phyloP scores from a whole-genome alignment of 2,113 vertebrate genomes.

The Arothron firmamentum region DNA sequence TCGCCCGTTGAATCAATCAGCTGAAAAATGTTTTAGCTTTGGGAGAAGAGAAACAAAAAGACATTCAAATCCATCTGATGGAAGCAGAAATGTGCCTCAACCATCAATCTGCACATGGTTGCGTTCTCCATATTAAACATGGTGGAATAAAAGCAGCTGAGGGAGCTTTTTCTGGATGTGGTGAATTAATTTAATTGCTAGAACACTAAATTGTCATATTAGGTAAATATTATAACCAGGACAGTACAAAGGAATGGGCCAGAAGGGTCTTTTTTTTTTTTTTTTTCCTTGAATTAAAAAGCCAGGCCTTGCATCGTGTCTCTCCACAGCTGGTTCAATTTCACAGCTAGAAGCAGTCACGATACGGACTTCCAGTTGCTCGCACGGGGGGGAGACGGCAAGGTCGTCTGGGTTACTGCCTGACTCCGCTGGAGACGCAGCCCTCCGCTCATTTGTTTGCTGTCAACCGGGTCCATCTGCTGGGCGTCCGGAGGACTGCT shows the following conservation, averaged over 20 bases:
- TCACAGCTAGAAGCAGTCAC: slow-evolving; percentile 40
- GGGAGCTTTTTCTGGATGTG: too few species aligned
- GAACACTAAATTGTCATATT: slow-evolving; percentile 6
- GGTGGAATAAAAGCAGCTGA: too few species aligned
- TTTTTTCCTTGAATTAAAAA: neutral
- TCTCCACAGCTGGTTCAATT: slow-evolving; percentile 29
- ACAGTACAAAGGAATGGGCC: slow-evolving; percentile 51
- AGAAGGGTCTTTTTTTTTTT: slow-evolving; percentile 23
- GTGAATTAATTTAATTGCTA: too few species aligned
- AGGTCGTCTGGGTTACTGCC: slow-evolving; percentile 62
- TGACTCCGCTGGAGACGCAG: slow-evolving; percentile 34
- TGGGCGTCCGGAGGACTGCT: slow-evolving; percentile 48
- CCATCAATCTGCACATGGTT: too few species aligned
- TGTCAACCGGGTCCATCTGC: slow-evolving; percentile 63
- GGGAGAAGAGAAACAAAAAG: too few species aligned
- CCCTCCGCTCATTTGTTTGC: slow-evolving; percentile 38
- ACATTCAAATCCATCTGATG: too few species aligned
- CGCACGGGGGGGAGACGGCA: slow-evolving; percentile 31
- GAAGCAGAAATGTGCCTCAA: too few species aligned
- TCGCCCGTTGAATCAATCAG: neutral
- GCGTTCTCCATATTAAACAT: too few species aligned
- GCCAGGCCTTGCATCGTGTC: slow-evolving; percentile 11
- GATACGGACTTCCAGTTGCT: slow-evolving; percentile 24
- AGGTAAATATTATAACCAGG: slow-evolving; percentile 42
- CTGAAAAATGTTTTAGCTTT: too few species aligned